These are phyloP conservation scores for Drosophila heteroneura DNA, from an alignment of 2,888 invertebrate genomes.

Conservation along the genomic window DNA sequence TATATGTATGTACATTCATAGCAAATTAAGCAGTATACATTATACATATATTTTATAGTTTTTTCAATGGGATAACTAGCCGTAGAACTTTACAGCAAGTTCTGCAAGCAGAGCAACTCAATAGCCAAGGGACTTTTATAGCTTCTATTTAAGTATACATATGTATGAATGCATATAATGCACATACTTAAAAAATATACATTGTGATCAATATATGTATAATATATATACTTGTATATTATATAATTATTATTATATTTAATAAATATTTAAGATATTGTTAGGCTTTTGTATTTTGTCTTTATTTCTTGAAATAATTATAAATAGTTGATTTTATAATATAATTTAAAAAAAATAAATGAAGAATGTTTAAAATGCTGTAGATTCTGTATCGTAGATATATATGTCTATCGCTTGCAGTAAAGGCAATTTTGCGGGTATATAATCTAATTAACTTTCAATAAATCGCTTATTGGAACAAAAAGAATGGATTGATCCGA, in stretches of 20 bases:
- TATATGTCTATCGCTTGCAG: not conserved
- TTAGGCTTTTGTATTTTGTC: conserved; percentile 5
- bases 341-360: conserved; percentile 8
- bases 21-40: conserved; percentile 28
- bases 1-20: conserved; percentile 21
- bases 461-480: not conserved
- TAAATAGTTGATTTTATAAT: conserved; percentile 12
- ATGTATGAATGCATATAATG: conserved; percentile 37
- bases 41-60: not conserved
- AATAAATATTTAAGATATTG: conserved; percentile 37
- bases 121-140: conserved; percentile 11
- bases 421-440: not conserved
- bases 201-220: conserved; percentile 20
- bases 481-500: not conserved
- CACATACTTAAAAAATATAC: conserved; percentile 54
- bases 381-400: not conserved
- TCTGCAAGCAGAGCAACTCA: conserved; percentile 32
- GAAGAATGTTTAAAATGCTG: not conserved
- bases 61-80: not conserved
- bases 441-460: not conserved
- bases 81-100: conserved; percentile 7
- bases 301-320: conserved; percentile 23
- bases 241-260: conserved; percentile 15
- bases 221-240: conserved; percentile 10
- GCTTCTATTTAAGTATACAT: conserved; percentile 2